phyloP scores from a whole-genome alignment of 2,113 vertebrate species.

The Pachyramphus minor region DNA sequence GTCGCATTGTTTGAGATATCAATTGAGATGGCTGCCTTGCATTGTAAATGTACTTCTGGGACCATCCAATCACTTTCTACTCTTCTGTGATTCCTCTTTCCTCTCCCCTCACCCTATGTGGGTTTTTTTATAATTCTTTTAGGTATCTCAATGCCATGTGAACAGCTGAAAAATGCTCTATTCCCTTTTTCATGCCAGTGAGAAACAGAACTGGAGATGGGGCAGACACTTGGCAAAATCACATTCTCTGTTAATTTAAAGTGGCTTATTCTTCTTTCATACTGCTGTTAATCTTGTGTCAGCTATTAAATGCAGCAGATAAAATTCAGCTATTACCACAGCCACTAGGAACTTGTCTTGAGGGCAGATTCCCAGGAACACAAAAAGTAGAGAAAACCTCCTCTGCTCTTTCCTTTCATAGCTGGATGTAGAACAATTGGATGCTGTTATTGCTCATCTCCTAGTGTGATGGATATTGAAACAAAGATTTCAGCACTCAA shows the following conservation, averaged over 20 bases:
- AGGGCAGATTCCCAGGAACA: neutral
- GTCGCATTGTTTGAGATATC: accelerated
- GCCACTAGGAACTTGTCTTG: neutral
- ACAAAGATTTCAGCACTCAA: neutral
- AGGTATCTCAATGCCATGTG: neutral
- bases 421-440: neutral
- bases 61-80: neutral
- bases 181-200: neutral
- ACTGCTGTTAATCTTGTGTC: neutral
- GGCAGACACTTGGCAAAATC: neutral
- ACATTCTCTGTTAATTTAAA: neutral
- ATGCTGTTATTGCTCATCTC: neutral
- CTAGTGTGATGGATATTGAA: neutral
- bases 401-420: neutral
- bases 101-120: accelerated
- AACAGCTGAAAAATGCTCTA: neutral
- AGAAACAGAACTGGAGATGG: neutral
- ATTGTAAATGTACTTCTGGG: neutral
- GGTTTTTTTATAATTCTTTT: neutral
- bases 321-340: neutral
- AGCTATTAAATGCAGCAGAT: neutral
- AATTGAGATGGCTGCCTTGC: neutral
- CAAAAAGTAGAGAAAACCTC: neutral
- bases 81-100: neutral
- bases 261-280: neutral